These are phyloP conservation scores for Aphyosemion australe DNA, from an alignment of 2,113 vertebrate genomes.

Conservation along the genomic window DNA sequence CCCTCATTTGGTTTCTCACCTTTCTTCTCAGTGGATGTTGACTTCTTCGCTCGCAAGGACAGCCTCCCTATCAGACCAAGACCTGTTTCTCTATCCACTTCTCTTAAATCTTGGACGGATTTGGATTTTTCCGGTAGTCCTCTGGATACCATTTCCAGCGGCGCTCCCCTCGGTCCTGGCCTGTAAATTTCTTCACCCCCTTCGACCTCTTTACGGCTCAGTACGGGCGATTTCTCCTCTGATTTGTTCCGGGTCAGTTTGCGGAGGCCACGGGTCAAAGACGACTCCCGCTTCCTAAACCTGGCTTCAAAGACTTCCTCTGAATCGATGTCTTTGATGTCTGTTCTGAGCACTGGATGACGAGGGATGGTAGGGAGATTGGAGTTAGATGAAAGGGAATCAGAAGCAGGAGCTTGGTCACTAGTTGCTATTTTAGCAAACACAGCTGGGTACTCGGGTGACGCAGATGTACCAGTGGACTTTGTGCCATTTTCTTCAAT, in stretches of 20 bases:
- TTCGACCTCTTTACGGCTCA: constrained; percentile 66
- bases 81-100: constrained; percentile 79
- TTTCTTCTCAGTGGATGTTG: constrained; percentile 75
- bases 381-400: constrained; percentile 35
- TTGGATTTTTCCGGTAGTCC: constrained; percentile 83
- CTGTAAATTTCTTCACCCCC: constrained; percentile 89
- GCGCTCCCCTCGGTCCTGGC: constrained; percentile 84
- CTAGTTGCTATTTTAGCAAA: constrained; percentile 74
- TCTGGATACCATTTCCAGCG: constrained; percentile 82
- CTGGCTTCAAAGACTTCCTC: constrained; percentile 95
- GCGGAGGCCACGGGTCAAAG: constrained; percentile 86
- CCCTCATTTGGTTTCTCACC: constrained; percentile 61
- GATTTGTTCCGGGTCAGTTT: constrained; percentile 88
- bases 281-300: constrained; percentile 91
- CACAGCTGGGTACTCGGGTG: constrained; percentile 74
- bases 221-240: constrained; percentile 83
- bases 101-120: constrained; percentile 89
- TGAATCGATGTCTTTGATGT: constrained; percentile 90
- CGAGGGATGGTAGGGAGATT: constrained; percentile 27
- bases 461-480: constrained; percentile 11
- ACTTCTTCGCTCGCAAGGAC: constrained; percentile 81
- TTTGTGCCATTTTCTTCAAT: constrained; percentile 2
- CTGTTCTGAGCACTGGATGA: constrained; percentile 64
- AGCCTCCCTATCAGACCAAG: constrained; percentile 86
- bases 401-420: constrained; percentile 14